phyloP scores from a whole-genome alignment of 2,888 invertebrate genomes.

The Dusona sp. region DNA sequence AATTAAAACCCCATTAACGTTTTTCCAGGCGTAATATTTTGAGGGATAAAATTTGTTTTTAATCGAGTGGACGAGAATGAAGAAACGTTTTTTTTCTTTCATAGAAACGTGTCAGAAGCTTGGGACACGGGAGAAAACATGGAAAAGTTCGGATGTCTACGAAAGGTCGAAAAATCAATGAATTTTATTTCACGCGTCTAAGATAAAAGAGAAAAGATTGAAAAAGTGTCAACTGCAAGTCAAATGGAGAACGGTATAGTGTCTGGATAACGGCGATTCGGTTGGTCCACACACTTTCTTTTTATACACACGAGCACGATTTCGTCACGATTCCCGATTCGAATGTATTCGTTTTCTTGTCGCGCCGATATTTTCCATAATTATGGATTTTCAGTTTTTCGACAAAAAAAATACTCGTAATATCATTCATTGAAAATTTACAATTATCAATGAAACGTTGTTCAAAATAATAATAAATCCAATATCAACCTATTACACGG shows the following conservation, averaged over 20 bases:
- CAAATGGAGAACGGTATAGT: not conserved
- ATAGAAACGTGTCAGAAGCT: not conserved
- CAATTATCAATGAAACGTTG: not conserved
- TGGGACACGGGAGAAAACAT: not conserved
- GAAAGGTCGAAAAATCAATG: conserved; percentile 14
- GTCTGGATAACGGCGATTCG: conserved; percentile 35
- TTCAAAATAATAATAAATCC: no score
- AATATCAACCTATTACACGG: no score
- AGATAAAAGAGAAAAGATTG: conserved; percentile 16
- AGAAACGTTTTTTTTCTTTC: not conserved
- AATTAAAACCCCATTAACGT: not conserved
- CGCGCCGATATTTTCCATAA: not conserved
- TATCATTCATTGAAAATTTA: not conserved
- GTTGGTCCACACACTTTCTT: conserved; percentile 36
- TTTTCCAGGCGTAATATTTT: not conserved
- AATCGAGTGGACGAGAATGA: conserved; percentile 1
- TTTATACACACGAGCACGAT: conserved; percentile 42
- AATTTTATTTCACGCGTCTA: not conserved
- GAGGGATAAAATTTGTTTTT: not conserved
- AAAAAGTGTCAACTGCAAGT: conserved; percentile 27
- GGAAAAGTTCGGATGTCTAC: not conserved
- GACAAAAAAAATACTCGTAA: not conserved
- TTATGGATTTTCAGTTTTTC: not conserved
- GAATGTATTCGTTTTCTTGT: not conserved
- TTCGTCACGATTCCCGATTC: conserved; percentile 50